Evolutionary conservation across 2,113 vertebrate genomes (phyloP), one percentile per base, ranked within the genome.

Genomic region (Acanthisitta chloris): DNA sequence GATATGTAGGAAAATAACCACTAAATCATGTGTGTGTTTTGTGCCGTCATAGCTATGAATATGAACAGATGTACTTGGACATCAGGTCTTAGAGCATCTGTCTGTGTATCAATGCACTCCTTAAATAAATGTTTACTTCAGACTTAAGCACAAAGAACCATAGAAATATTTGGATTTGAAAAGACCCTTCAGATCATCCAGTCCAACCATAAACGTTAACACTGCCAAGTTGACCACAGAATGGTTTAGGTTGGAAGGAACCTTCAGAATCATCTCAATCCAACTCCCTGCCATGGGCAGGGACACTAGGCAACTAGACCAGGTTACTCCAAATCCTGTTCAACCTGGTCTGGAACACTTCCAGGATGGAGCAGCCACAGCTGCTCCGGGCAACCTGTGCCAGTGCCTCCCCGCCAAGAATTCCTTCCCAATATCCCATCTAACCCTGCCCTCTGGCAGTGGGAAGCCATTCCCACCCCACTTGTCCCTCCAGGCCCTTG

Each of bases 401-500:
- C 42, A 57, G 14, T 3, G 26, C 0, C 51, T 81, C 21, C 28
- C 1, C 13, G 14, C 0, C 1, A 61, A 67, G 4, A 52, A 16
- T 51, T 71, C 33, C 11, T 25, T 20, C 7, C 8, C 49, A 2
- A 18, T 7, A 31, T 18, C 15, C 28, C 5, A 17, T 6, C 7
- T 21, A 28, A 4, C 11, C 7, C 9, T 64, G 2, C 24, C 10
- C 2, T 74, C 40, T 65, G 54, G 8, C 17, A 40, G 8, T 20
- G 2, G 6, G 18, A 46, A 67, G 9, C 17, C 2, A 7, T 62
- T 26, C 1, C 18, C 8, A 18, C 7, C 52, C 3, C 0, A 29
- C 49, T 19, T 69, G 3, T 10, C 8, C 0, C 10, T 42, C 10
- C 18, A 29, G 0, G 0, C 5, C 17, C 8, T 16, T 62, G 5